These are phyloP conservation scores for Microcaecilia unicolor DNA, from an alignment of 2,797 vertebrate genomes.

Conservation along the genomic window DNA sequence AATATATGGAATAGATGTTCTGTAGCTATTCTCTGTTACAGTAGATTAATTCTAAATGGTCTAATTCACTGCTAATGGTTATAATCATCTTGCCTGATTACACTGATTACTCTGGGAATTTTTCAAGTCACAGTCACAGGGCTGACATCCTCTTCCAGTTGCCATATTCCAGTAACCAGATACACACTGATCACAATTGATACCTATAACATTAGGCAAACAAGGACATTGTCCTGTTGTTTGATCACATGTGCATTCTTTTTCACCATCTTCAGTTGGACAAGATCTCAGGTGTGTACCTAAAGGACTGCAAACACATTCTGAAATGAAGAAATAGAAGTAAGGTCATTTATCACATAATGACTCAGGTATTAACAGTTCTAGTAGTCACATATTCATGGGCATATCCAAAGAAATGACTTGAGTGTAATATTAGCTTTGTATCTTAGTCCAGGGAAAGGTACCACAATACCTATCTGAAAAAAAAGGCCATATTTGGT, in stretches of 20 bases:
- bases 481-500: no score
- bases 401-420: no score
- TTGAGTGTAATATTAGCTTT: no score
- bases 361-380: background rate
- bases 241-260: conserved; percentile 63
- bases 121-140: conserved; percentile 57
- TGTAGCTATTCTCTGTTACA: no score
- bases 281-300: conserved; percentile 56
- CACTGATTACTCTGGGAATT: conserved; percentile 59
- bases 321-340: conserved; percentile 32
- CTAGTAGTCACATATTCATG: conserved; percentile 8
- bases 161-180: conserved; percentile 69
- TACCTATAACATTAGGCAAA: conserved; percentile 47
- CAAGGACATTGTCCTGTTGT: conserved; percentile 69
- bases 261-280: conserved; percentile 19
- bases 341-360: background rate
- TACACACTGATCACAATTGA: conserved; percentile 61
- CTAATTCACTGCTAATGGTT: background rate
- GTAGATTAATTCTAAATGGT: background rate
- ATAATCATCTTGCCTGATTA: conserved; percentile 57
- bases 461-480: no score
- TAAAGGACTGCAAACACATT: conserved; percentile 59
- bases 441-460: no score
- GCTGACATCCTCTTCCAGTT: conserved; percentile 55
- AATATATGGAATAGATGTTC: no score